Evolutionary conservation across 2,113 vertebrate genomes (phyloP), one percentile per base, ranked within the genome.

Genomic region (Noctilio leporinus): DNA sequence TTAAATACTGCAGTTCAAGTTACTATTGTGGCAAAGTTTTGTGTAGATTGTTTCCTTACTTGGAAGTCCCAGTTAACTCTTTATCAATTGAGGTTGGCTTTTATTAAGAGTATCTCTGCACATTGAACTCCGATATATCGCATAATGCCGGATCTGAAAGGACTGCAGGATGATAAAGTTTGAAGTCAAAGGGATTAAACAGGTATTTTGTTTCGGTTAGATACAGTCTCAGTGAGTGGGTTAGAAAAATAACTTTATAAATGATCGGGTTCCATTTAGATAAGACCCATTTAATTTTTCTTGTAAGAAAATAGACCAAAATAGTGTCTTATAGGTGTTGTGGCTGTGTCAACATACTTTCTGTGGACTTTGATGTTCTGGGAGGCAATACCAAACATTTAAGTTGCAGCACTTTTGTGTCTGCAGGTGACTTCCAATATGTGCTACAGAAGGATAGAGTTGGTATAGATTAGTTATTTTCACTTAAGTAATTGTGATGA

Each of bases 201-300:
- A 97, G 96, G 97, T 97, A 95, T 95, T 97, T 96, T 95, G 95
- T 96, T 94, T 92, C 84, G 96, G 96, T 91, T 64, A 97, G 97
- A 64, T 84, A 83, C 15, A 96, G 96, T 93, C 64, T 91, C 49
- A 95, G 92, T 78, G 87, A 95, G 85, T 96, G 76, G 81, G 76
- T 84, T 84, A 97, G 95, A 94, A 84, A 89, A 86, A 67, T 82
- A 77, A 95, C 35, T 38, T 28, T 59, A n/a, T 62, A 40, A 38
- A 45, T 57, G 57, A 72, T 72, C 49, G 57, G 86, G 53, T 91
- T 88, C 43, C 33, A 19, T 91, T 86, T 67, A 57, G 83, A 20
- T 67, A 70, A 69, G 72, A 47, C 22, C 35, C 5, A 1, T 64
- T 26, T 92, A 83, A 53, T 76, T 30, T 38, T 24, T 82, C 53